Percentiles rank a stretch among this genome's conserved stretches.
Conservation (phyloP, 2,113 vertebrate species). For the Ciconia stormi region DNA sequence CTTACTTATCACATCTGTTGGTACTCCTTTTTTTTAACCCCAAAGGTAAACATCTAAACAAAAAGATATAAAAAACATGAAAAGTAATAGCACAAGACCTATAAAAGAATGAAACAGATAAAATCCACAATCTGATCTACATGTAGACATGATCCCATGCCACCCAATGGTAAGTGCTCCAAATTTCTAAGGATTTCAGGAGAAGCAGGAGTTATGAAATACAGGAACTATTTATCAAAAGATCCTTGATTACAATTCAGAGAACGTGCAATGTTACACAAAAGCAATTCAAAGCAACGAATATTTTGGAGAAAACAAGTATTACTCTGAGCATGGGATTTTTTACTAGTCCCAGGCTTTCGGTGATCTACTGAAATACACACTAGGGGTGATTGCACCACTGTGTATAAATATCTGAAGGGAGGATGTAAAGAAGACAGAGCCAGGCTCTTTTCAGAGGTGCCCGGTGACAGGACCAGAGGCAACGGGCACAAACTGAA, state of each 20-base stretch:
- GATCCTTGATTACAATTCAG: neutral
- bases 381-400: neutral
- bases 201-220: neutral
- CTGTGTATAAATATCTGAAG: neutral
- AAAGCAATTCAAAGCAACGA: neutral
- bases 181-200: neutral
- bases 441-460: neutral
- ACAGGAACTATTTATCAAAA: neutral
- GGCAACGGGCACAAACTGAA: neutral
- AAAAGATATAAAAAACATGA: neutral
- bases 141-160: neutral
- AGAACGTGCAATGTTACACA: neutral
- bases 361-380: neutral
- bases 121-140: neutral
- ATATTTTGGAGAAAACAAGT: neutral
- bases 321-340: neutral
- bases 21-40: rapidly evolving
- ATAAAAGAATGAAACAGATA: neutral
- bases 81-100: neutral
- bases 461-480: neutral
- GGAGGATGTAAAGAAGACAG: neutral
- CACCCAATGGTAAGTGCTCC: neutral
- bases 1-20: neutral
- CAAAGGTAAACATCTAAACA: neutral
- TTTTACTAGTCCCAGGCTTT: neutral